Base-by-base conservation (phyloP, 2,888 invertebrate species). In the Miltochrista miniata region DNA sequence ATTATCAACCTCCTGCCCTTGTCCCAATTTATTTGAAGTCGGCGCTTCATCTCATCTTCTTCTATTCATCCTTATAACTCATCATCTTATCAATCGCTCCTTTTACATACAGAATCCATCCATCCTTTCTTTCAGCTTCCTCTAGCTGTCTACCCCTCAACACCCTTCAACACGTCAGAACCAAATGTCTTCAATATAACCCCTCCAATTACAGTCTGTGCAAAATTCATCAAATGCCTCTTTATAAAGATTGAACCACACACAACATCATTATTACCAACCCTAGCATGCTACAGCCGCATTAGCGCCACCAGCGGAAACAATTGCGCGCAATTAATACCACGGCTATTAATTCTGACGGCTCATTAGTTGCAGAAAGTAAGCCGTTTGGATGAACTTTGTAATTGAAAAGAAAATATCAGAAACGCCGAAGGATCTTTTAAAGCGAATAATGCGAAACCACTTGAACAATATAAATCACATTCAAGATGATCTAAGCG, bases 231-330 rank as follows among this genome's bases (percentile, higher is more conserved):
- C 4, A 7, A 13, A 33, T 8, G 15, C 12, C 14, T n/a, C 15
- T 15, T 8, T 18, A 11, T 15, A 42, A 33, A 24, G 18, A 33
- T 11, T 33, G 31, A 45, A 47, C 50, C 48, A 54, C 50, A 50
- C 48, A 50, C 15, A 34, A 43, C 13, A 38, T 41, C 36, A 36
- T 51, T 41, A 64, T 56, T 60, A 53, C 51, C 43, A 45, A 49
- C 41, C 42, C 13, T 45, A 36, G 69, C 79, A 68, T 79, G 79
- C 63, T 58, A 15, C 12, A 34, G 36, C 38, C 40, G 61, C 54
- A 75, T 79, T 76, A 74, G 40, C 55, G 11, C 46, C 8, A 35
- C 58, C 52, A 51, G 59, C 69, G 70, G 65, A 75, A 76, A 62
- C 66, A 67, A 67, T 68, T 66, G 58, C 40, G 54, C 54, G 54